Evolutionary conservation across 2,113 vertebrate genomes (phyloP).

Genomic region (Gymnogyps californianus): DNA sequence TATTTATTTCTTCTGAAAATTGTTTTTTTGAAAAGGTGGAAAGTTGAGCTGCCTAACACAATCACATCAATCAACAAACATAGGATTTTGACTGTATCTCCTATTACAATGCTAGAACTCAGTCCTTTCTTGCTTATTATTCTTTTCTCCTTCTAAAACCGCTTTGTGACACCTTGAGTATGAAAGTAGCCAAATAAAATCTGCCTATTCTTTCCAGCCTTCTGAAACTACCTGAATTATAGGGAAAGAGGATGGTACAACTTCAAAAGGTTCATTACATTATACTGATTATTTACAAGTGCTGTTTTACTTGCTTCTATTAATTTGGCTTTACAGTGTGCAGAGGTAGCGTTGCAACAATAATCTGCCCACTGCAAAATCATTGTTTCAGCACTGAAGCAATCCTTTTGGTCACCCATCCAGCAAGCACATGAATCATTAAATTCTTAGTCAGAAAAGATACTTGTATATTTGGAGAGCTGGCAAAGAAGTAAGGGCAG

Average conservation of each 20-base stretch:
- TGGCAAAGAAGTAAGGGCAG: neutral
- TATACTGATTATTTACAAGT: neutral
- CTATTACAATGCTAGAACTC: neutral
- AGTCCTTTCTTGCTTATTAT: neutral
- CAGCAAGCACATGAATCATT: neutral
- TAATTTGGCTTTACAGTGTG: neutral
- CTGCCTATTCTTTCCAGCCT: neutral
- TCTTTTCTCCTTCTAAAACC: neutral
- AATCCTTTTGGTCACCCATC: neutral
- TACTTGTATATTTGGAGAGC: neutral
- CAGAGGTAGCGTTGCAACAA: neutral
- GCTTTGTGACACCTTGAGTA: neutral
- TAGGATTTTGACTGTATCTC: neutral
- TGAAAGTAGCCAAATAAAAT: neutral
- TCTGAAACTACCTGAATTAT: neutral
- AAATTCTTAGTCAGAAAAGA: neutral
- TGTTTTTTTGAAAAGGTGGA: neutral
- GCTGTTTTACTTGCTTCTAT: neutral
- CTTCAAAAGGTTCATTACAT: neutral
- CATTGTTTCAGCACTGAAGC: neutral
- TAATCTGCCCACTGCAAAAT: neutral
- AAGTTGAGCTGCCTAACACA: neutral
- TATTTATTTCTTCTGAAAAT: neutral
- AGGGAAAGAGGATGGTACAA: neutral
- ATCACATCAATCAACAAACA: constrained; percentile 15